Percentiles rank a stretch among this genome's conserved stretches.
These are phyloP conservation scores for Suricata suricatta DNA, from an alignment of 2,113 vertebrate species.

Conservation along the genomic window DNA sequence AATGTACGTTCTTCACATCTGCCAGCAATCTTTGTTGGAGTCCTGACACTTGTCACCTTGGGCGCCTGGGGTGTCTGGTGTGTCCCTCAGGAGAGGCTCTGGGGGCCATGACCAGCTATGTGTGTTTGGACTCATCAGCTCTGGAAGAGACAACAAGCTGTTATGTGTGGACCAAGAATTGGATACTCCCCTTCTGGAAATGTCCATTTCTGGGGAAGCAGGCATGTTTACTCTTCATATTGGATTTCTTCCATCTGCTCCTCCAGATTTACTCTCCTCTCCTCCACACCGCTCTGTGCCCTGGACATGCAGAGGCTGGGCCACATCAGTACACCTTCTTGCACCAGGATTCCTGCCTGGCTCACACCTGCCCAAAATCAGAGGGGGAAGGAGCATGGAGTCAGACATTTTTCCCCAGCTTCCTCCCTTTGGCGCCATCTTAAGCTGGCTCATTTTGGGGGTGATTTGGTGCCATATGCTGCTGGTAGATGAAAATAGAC, in stretches of 20 bases:
- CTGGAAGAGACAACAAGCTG: not conserved
- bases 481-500: not conserved
- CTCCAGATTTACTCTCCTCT: too few species aligned
- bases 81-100: too few species aligned
- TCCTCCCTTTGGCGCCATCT: too few species aligned
- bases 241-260: not conserved
- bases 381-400: not conserved
- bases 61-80: not conserved
- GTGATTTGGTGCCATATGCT: not conserved
- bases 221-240: too few species aligned
- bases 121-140: not conserved
- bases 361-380: not conserved
- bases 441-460: not conserved
- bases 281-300: too few species aligned
- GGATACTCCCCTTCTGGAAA: too few species aligned
- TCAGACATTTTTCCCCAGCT: not conserved
- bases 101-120: not conserved
- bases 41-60: rapidly evolving
- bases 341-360: too few species aligned
- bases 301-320: not conserved
- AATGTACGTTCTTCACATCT: not conserved
- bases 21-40: not conserved
- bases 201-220: not conserved
- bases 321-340: too few species aligned
- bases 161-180: not conserved